phyloP scores from a whole-genome alignment of 35 echinoderm and acorn worm genomes.

The Acanthaster planci region DNA sequence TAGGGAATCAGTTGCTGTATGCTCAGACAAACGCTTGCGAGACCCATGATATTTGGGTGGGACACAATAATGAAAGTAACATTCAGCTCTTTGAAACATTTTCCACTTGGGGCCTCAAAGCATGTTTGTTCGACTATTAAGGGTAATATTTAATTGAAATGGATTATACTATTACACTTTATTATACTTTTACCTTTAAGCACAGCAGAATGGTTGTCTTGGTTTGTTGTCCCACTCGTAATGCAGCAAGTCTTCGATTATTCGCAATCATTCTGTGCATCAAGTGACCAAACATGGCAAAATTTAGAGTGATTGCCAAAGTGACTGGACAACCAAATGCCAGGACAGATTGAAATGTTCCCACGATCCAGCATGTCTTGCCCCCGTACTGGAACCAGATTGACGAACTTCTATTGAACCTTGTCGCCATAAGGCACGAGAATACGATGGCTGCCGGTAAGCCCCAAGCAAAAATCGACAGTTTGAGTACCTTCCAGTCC shows the following conservation, averaged over 20 bases:
- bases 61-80: too few relatives aligned
- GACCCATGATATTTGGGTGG: too few relatives aligned
- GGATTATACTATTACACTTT: not conserved
- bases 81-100: too few relatives aligned
- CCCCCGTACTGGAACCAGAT: not conserved
- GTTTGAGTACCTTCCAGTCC: not conserved
- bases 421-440: not conserved
- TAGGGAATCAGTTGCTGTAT: too few relatives aligned
- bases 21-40: too few relatives aligned
- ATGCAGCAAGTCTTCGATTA: not conserved
- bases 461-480: not conserved
- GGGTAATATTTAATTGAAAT: too few relatives aligned
- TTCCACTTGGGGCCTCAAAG: too few relatives aligned
- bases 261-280: not conserved
- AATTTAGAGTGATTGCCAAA: not conserved
- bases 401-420: not conserved
- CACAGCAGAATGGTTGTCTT: not conserved
- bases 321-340: not conserved
- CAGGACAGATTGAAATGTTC: not conserved
- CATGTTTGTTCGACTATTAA: too few relatives aligned
- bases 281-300: not conserved
- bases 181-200: not conserved
- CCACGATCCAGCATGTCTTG: not conserved
- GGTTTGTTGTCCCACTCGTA: not conserved
- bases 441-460: not conserved